A percentile compares a stretch with the other conserved stretches of the same genome.
Conservation (phyloP, 2,113 vertebrate genomes). For the Phalacrocorax brasilianus region DNA sequence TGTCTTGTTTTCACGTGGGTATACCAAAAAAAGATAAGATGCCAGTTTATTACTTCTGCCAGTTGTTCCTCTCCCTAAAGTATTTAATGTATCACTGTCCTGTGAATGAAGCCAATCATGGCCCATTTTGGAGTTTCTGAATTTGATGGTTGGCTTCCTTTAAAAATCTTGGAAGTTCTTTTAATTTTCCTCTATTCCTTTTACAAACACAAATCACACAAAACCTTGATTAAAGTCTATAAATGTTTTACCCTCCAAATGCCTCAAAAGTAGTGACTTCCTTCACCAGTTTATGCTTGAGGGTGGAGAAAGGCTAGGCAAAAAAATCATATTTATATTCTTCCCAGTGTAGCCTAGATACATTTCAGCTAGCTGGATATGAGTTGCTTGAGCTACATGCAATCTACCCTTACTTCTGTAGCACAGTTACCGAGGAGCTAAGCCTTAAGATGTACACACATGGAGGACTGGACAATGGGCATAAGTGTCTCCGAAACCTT, state of each 20-base stretch:
- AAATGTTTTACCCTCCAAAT: not conserved
- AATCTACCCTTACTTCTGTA: fast-evolving
- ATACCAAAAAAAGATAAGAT: not conserved
- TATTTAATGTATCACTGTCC: not conserved
- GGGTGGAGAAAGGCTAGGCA: not conserved
- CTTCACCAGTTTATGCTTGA: not conserved
- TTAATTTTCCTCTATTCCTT: not conserved
- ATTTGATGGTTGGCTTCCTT: not conserved
- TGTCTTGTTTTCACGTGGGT: not conserved
- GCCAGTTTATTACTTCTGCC: not conserved
- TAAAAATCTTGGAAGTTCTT: not conserved
- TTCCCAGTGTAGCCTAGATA: not conserved
- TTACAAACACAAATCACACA: not conserved
- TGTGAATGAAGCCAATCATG: not conserved
- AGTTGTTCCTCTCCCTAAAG: not conserved
- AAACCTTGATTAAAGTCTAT: not conserved
- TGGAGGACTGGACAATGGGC: not conserved
- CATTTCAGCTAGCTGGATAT: not conserved
- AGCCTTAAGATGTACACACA: not conserved
- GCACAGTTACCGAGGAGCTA: not conserved
- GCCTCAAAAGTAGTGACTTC: not conserved
- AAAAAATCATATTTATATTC: not conserved
- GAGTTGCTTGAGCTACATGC: not conserved
- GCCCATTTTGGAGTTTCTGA: not conserved
- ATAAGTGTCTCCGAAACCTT: not conserved